Conservation (phyloP, 2,797 vertebrate genomes). For the Pantherophis alleghaniensis region DNA sequence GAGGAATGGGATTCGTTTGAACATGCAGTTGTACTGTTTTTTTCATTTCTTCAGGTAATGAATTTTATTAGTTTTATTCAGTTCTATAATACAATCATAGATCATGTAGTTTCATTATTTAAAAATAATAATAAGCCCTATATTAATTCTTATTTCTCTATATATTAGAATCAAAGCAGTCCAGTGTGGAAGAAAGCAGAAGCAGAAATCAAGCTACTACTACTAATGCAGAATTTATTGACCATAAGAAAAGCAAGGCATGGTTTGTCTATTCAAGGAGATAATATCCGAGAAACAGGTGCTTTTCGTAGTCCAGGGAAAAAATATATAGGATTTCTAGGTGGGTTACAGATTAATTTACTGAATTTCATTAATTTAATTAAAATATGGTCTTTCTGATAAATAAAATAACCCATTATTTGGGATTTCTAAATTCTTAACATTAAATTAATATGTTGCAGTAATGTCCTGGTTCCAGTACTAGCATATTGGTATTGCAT, state of each 20-base stretch:
- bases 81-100: not conserved
- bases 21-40: conserved; percentile 71
- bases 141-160: not conserved
- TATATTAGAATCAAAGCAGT: conserved; percentile 73
- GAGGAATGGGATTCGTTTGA: conserved; percentile 83
- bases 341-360: conserved; percentile 52
- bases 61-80: not conserved
- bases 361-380: conserved; percentile 25
- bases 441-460: not conserved
- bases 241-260: conserved; percentile 66
- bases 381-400: not conserved
- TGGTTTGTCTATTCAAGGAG: conserved; percentile 35
- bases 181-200: conserved; percentile 75
- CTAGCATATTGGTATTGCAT: not conserved
- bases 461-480: not conserved
- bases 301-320: conserved; percentile 28
- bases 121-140: not conserved
- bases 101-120: not conserved
- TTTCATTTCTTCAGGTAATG: conserved; percentile 81
- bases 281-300: conserved; percentile 23
- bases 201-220: conserved; percentile 81
- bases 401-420: not conserved
- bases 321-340: conserved; percentile 33
- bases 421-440: conserved; percentile 17
- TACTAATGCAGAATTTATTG: conserved; percentile 73